A percentile compares a stretch with the other conserved stretches of the same genome.
phyloP scores from a whole-genome alignment of 2,113 vertebrate species.

The Charina bottae region DNA sequence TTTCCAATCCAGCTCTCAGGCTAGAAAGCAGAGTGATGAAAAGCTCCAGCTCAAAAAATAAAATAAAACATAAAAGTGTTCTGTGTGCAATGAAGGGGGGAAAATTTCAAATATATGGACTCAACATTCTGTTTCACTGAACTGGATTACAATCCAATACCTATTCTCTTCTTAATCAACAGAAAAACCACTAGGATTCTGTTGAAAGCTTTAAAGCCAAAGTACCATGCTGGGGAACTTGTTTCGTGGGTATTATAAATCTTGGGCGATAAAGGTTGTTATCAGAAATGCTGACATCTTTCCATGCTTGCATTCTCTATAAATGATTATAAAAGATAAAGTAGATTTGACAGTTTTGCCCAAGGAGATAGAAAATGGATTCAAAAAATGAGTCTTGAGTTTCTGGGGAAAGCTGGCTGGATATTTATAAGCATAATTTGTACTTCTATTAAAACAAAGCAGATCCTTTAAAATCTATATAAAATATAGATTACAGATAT shows the following conservation, averaged over 20 bases:
- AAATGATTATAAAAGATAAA: slow-evolving; percentile 1
- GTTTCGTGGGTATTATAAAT: neutral
- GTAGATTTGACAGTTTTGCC: slow-evolving; percentile 1
- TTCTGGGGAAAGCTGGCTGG: neutral
- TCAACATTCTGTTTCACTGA: slow-evolving; percentile 5
- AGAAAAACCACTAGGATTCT: neutral
- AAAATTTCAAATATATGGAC: slow-evolving; percentile 2
- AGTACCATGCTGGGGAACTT: neutral
- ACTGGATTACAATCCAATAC: slow-evolving; percentile 13
- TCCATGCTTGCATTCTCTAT: neutral
- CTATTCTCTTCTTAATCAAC: neutral
- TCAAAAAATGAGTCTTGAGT: neutral
- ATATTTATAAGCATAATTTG: neutral
- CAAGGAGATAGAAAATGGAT: neutral
- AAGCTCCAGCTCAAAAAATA: neutral
- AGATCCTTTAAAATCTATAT: neutral
- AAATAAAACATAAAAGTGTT: neutral
- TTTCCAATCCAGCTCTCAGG: neutral
- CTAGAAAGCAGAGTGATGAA: neutral
- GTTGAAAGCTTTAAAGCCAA: slow-evolving; percentile 30
- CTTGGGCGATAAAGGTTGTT: slow-evolving; percentile 17
- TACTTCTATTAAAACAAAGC: neutral
- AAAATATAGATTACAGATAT: neutral
- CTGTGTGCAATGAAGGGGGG: neutral
- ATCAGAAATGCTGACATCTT: neutral